These are phyloP conservation scores for Sinotaia quadrata DNA, from an alignment of 2,888 invertebrate species.

Conservation along the genomic window DNA sequence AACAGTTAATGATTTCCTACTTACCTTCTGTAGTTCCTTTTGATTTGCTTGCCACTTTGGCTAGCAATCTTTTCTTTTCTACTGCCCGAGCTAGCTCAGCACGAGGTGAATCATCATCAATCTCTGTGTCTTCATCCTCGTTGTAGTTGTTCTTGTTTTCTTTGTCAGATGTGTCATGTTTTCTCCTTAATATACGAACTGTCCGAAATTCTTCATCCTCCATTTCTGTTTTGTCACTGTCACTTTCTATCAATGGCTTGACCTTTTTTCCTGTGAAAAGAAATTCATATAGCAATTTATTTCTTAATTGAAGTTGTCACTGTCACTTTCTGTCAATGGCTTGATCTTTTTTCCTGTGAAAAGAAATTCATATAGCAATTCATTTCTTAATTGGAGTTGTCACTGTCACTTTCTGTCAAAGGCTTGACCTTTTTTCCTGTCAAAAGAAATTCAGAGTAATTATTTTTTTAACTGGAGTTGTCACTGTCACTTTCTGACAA, in stretches of 20 bases:
- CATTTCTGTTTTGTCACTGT: constrained; percentile 28
- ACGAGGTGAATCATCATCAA: constrained; percentile 12
- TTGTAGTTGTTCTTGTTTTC: constrained; percentile 37
- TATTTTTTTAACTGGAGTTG: no score
- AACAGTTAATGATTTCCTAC: no score
- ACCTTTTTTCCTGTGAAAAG: not conserved
- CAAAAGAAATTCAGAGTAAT: no score
- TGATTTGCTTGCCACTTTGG: no score
- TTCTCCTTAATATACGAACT: constrained; percentile 8
- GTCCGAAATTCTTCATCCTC: constrained; percentile 15
- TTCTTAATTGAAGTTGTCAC: no score
- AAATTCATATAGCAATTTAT: no score
- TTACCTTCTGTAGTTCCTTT: no score
- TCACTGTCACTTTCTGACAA: constrained; percentile 27
- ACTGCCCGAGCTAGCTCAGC: not conserved
- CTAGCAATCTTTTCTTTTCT: no score
- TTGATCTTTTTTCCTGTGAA: constrained; percentile 2
- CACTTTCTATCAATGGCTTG: constrained; percentile 21
- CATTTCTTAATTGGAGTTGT: no score
- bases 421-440: constrained; percentile 1
- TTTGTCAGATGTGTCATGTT: constrained; percentile 22
- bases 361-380: no score
- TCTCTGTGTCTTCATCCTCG: constrained; percentile 30
- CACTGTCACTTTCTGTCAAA: constrained; percentile 26
- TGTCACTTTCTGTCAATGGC: constrained; percentile 23